These are phyloP conservation scores for Tarsius wallacei DNA, from an alignment of 2,797 vertebrate genomes.

Conservation along the genomic window DNA sequence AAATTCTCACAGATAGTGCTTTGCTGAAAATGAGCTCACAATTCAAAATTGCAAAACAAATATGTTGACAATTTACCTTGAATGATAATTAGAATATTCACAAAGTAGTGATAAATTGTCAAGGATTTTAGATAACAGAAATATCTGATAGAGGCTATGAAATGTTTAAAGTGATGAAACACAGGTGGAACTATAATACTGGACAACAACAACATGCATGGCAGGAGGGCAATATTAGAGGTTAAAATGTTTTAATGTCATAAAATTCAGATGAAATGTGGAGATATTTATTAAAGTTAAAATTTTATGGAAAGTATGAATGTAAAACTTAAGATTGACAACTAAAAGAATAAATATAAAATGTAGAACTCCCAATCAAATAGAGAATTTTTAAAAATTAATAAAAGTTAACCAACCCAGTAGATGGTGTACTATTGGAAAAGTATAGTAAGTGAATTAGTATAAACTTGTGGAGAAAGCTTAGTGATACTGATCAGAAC, in stretches of 20 bases:
- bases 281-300: background rate
- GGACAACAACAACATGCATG: background rate
- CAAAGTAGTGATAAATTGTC: background rate
- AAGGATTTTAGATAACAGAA: background rate
- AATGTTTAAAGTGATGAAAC: background rate
- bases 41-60: slow-evolving; percentile 26
- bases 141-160: background rate
- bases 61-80: background rate
- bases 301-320: background rate
- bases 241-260: background rate
- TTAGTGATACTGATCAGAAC: background rate
- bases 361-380: background rate
- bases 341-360: background rate
- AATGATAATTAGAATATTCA: background rate
- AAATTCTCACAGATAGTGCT: background rate
- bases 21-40: background rate
- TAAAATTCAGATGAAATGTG: background rate
- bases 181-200: background rate
- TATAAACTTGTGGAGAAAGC: background rate
- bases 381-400: background rate
- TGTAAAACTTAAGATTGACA: background rate
- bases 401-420: background rate
- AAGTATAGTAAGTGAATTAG: background rate
- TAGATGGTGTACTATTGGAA: background rate
- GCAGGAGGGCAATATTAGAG: background rate